These are phyloP conservation scores for Lasioglossum marginatum DNA, from an alignment of 2,888 invertebrate genomes.

Conservation along the genomic window DNA sequence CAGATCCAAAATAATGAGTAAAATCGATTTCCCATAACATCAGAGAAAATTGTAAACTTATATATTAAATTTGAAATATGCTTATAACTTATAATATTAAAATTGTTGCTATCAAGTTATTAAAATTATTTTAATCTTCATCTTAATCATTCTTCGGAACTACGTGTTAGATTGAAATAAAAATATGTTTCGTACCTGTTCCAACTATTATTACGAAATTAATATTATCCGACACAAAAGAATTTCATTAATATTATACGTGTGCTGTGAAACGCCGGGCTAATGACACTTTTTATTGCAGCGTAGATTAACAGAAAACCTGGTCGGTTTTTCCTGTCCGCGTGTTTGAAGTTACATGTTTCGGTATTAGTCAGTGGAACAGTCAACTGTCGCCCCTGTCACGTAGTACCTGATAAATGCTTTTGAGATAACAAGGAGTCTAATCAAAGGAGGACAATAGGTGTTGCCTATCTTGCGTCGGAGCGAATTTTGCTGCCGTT, in stretches of 20 bases:
- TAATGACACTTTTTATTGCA: neutral
- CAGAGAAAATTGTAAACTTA: neutral
- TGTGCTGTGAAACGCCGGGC: neutral
- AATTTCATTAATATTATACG: neutral
- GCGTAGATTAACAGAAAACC: neutral
- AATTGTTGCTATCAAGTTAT: too few species aligned
- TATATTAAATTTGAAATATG: neutral
- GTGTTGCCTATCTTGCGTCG: slow-evolving; percentile 48
- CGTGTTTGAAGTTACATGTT: neutral
- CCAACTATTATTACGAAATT: neutral
- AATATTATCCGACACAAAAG: neutral
- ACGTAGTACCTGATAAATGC: slow-evolving; percentile 52
- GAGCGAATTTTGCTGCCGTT: slow-evolving; percentile 62
- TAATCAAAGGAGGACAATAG: slow-evolving; percentile 60
- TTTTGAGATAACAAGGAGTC: slow-evolving; percentile 58
- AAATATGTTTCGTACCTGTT: neutral
- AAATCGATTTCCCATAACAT: neutral
- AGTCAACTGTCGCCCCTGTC: slow-evolving; percentile 28
- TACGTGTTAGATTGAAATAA: neutral
- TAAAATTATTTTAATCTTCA: neutral
- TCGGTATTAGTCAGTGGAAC: slow-evolving; percentile 1
- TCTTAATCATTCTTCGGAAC: neutral
- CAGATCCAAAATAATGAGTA: neutral
- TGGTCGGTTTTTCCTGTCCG: neutral
- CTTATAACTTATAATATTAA: too few species aligned